Base-by-base conservation (phyloP, 2,113 vertebrate genomes). In the Sprattus sprattus region DNA sequence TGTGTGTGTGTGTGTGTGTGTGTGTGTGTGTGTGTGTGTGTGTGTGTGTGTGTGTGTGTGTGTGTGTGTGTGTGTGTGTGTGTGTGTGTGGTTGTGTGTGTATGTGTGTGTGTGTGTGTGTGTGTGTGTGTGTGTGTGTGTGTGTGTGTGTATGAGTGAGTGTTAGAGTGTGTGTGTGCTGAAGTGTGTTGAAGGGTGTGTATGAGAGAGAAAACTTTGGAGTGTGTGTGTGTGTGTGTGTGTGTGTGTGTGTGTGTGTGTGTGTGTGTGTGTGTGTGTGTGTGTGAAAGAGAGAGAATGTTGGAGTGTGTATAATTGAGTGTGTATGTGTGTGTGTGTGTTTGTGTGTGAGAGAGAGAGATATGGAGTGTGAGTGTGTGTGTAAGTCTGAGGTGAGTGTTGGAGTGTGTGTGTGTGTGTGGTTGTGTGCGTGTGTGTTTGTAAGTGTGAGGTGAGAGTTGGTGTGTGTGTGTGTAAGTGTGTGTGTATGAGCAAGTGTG, bases 241-340 rank as follows among this genome's bases (percentile, higher is more conserved):
- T 50, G 45, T 78, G 46, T 50, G 82, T 39, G 82, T 44, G 52
- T 22, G 57, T 22, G 57, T n/a, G 60, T n/a, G 60, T n/a, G 60
- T 67, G 64, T 67, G 64, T 84, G 64, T 50, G 45, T 78, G 46
- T 50, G 82, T 39, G 82, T 44, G 52, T 22, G 57, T 22, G 57
- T n/a, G 60, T n/a, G 60, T n/a, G 60, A 13, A 13, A 13, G 54
- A 4, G 16, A 6, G 54, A 39, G 57, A 7, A 22, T 64, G 57
- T 64, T 18, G 8, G 57, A 22, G 57, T 64, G 20, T 64, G 57
- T 39, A n/a, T n/a, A n/a, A n/a, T n/a, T n/a, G n/a, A n/a, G 39
- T 39, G 39, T 39, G 39, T 1, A 2, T 39, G 39, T 39, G 39
- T 39, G 2, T 39, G 39, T 39, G 39, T 39, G 39, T 39, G 39